Evolutionary conservation across 2,797 vertebrate species (phyloP).

Genomic region (Carcharodon carcharias): DNA sequence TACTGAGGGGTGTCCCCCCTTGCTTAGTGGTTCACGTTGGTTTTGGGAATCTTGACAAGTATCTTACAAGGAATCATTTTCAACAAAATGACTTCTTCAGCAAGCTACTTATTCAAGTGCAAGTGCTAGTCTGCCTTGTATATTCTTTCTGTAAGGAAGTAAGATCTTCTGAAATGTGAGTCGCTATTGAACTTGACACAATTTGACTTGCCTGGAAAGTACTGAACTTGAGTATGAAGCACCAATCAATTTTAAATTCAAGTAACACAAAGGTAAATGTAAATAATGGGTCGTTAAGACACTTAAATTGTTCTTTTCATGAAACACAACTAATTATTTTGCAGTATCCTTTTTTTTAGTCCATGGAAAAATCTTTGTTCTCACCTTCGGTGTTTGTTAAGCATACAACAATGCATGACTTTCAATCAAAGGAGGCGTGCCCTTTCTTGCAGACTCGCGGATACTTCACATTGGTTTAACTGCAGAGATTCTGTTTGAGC

Average conservation of each 20-base stretch:
- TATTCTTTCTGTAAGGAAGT: neutral
- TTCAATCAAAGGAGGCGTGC: conserved; percentile 14
- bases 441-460: neutral
- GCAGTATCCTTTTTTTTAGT: neutral
- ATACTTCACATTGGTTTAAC: conserved; percentile 6
- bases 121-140: too few relatives aligned
- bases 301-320: neutral
- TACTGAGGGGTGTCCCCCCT: neutral
- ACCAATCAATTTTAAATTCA: neutral
- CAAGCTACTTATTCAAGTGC: neutral
- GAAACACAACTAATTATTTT: neutral
- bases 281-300: neutral
- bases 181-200: neutral
- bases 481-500: neutral
- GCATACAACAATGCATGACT: neutral
- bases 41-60: neutral
- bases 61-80: neutral
- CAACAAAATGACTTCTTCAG: neutral
- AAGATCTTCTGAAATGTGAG: neutral
- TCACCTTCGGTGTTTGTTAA: neutral
- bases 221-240: neutral
- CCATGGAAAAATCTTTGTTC: neutral
- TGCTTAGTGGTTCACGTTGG: too few relatives aligned
- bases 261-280: neutral
- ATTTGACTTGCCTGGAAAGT: neutral